Base-by-base conservation (phyloP, 30 jellyfish, hydroid and myxozoan genomes). In the Turritopsis rubra region DNA sequence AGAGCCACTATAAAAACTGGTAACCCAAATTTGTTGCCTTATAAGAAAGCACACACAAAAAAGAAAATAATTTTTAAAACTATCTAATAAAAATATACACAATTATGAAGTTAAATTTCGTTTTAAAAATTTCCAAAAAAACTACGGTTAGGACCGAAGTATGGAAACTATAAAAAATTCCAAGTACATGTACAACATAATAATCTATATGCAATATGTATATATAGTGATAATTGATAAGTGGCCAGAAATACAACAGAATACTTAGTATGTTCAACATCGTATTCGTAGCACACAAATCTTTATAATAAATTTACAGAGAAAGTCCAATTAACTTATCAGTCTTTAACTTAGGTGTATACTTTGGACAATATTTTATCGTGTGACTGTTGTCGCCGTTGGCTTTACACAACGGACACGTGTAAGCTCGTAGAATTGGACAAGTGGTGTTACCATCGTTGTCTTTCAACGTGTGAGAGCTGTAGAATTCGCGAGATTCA, bases 341-440 rank as follows among this genome's bases (percentile, higher is more conserved):
- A 23, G 88, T 73, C 60, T 94, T 94, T n/a, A 95, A 91, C 75
- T 94, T 94, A 70, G 99, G 99, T 24, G 99, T 94, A 73, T 94
- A 94, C 68, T 88, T 94, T 23, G 99, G 99, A 81, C 99, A 94
- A 80, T 94, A 94, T 79, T 94, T 94, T 13, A 94, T 89, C 24
- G 99, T 94, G 75, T 94, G 99, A 1, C 96, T 84, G 27, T 89
- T 84, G 85, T 94, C 96, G 17, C 99, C 99, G 65, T 88, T 86
- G 17, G 99, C 97, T 71, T 94, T 94, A 88, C 99, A 94, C 16
- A 94, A 88, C 83, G 99, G 99, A 79, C 99, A 94, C 1, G 99
- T 94, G 89, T 94, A 94, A 8, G 99, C 99, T 54, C 99, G 68
- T 70, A 94, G 74, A 77, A 94, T 94, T 21, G 99, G 99, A 74